Evolutionary conservation across 2,888 invertebrate species (phyloP), one percentile per base, ranked within the genome.

Genomic region (Xanthorhoe spadicearia): DNA sequence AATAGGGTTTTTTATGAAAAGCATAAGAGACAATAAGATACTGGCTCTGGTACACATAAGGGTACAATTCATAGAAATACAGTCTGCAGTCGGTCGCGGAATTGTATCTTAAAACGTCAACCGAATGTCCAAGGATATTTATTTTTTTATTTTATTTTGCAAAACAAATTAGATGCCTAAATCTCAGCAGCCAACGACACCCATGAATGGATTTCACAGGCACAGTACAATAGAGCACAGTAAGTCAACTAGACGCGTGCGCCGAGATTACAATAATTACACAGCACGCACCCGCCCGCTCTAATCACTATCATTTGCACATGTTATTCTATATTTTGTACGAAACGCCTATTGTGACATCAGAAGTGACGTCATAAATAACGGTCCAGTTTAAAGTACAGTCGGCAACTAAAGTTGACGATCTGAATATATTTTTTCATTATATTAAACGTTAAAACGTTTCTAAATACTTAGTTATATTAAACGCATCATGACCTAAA

Each of bases 301-400:
- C 81, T 92, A 92, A 92, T 90, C 88, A 92, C 92, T 92, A 87
- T 92, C 86, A 92, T 93, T 93, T 92, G 87, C 89, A 80, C 88
- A 84, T 90, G 90, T 91, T 90, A 90, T 89, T 90, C 88, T 90
- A 87, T 89, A 87, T 87, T 83, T 87, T 78, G 84, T 84, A 86
- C 86, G 87, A 89, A 90, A 87, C 82, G 84, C 77, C 68, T 82
- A 88, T 89, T 66, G 58, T 72, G 66, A 68, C 62, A 61, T 57
- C 48, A 60, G 23, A 54, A 32, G 48, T 48, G 8, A 48, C 48
- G 48, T 43, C 38, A 43, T 43, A 32, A 32, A 28, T 68, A 72
- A 70, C 70, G 68, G 71, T 67, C 65, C 28, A 10, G 46, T 61
- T 60, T 50, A 53, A 50, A 50, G 23, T 55, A 43, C 15, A 55